A percentile compares a stretch with the other conserved stretches of the same genome.
Conservation (phyloP, 2,113 vertebrate genomes). For the Kryptolebias marmoratus region DNA sequence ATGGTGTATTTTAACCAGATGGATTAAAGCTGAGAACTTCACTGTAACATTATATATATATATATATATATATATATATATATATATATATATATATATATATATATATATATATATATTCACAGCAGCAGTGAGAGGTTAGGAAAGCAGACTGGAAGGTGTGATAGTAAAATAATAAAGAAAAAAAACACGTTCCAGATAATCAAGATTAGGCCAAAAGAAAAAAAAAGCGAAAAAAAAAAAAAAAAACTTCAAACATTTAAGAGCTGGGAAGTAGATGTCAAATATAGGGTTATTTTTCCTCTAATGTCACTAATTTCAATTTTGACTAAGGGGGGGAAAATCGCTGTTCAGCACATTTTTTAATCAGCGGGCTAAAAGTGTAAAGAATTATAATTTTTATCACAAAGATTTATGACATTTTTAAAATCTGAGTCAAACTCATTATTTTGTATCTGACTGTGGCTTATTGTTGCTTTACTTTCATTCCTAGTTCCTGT, state of each 20-base stretch:
- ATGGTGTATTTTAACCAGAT: too few relatives aligned
- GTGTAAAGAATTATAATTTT: slow-evolving; percentile 25
- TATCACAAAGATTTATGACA: slow-evolving; percentile 35
- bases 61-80: too few relatives aligned
- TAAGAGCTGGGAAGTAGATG: too few relatives aligned
- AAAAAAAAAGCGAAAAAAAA: not conserved
- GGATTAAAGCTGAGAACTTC: too few relatives aligned
- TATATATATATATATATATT: too few relatives aligned
- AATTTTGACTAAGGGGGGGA: not conserved
- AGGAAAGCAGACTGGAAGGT: slow-evolving; percentile 41
- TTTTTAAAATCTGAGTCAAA: slow-evolving; percentile 44
- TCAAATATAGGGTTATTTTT: too few relatives aligned
- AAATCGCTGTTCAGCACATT: slow-evolving; percentile 26
- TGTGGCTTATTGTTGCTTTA: slow-evolving; percentile 37
- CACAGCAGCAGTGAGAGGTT: slow-evolving; percentile 43
- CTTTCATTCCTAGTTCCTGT: slow-evolving; percentile 57
- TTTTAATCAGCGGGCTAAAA: slow-evolving; percentile 50
- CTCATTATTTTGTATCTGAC: slow-evolving; percentile 55
- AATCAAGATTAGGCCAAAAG: too few relatives aligned
- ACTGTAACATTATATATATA: too few relatives aligned
- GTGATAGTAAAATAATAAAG: not conserved
- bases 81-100: too few relatives aligned
- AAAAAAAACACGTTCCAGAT: too few relatives aligned
- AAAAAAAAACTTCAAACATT: not conserved
- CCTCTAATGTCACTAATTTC: slow-evolving; percentile 9